A percentile compares a stretch with the other conserved stretches of the same genome.
phyloP scores from a whole-genome alignment of 23 tunicate species.

The Ascidia mentula region DNA sequence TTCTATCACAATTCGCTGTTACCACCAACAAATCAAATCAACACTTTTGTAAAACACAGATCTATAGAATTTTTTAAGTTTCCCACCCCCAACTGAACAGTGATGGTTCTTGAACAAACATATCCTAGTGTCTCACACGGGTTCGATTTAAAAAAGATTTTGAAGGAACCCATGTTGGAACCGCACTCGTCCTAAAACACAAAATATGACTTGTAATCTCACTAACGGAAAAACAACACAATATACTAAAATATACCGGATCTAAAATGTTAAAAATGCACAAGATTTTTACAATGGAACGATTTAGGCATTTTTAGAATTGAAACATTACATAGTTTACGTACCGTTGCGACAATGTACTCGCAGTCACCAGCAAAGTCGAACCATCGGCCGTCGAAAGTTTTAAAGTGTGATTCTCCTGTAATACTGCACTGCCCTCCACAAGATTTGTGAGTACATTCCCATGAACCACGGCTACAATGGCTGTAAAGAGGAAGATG shows the following conservation, averaged over 20 bases:
- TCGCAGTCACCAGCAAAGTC: conserved; percentile 66
- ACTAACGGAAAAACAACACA: background rate
- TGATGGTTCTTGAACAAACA: conserved; percentile 46
- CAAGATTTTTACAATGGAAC: background rate
- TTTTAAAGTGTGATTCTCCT: conserved; percentile 38
- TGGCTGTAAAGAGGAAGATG: conserved; percentile 8
- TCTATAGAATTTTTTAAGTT: too few species aligned
- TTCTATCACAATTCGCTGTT: too few species aligned
- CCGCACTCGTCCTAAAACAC: conserved; percentile 52
- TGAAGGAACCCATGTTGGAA: conserved; percentile 8
- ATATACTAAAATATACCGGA: background rate
- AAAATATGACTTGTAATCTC: too few species aligned
- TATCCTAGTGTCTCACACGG: conserved; percentile 65
- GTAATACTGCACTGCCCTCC: conserved; percentile 47
- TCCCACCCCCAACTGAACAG: conserved; percentile 44
- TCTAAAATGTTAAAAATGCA: too few species aligned
- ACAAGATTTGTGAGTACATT: conserved; percentile 32
- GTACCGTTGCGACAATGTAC: conserved; percentile 43
- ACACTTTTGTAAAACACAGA: too few species aligned
- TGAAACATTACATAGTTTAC: background rate
- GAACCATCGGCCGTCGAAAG: conserved; percentile 44
- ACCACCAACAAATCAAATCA: too few species aligned
- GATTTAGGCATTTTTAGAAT: background rate
- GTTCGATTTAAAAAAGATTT: conserved; percentile 22
- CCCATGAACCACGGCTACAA: conserved; percentile 40